Evolutionary conservation across 2,888 invertebrate genomes (phyloP), one percentile per base, ranked within the genome.

Genomic region (Thymelicus sylvestris): DNA sequence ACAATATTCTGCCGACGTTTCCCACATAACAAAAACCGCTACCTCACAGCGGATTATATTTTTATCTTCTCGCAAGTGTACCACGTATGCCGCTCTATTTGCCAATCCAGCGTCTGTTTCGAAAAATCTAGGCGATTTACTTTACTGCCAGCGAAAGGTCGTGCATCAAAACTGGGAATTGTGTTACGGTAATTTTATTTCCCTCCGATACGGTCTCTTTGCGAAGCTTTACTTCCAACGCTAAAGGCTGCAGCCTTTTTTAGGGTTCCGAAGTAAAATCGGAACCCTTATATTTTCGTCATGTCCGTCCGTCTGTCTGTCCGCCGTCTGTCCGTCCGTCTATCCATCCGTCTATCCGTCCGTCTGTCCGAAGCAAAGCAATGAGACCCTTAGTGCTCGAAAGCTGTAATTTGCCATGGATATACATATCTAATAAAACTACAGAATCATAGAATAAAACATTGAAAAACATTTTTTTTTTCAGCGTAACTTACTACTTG

Each of bases 51-150:
- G 52, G 50, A n/a, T 65, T 80, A 75, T 80, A 78, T 76, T 77
- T 81, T 76, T 76, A 77, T 72, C 75, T 74, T 76, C 62, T 47
- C 63, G 62, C 60, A 65, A 66, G 64, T 70, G 70, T 67, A 74
- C 73, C 75, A 76, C 72, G 73, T 78, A 75, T 76, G 71, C 73
- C 67, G 69, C 62, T 79, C 75, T 83, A 81, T 86, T 86, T 86
- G 82, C 79, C 83, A 84, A 83, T 83, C 80, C 81, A 78, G 75
- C 81, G 79, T 81, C 75, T 81, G 79, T 83, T 83, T 79, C 78
- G 77, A 83, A 83, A 84, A 86, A 81, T 83, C 83, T 81, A 81
- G 80, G 73, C 78, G 80, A 85, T 86, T 86, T 81, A 78, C 81
- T 82, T 81, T 75, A 69, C 78, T 76, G 78, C 74, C 75, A 79